phyloP scores from a whole-genome alignment of 2,888 invertebrate species.

The Neuroscelio doddi region DNA sequence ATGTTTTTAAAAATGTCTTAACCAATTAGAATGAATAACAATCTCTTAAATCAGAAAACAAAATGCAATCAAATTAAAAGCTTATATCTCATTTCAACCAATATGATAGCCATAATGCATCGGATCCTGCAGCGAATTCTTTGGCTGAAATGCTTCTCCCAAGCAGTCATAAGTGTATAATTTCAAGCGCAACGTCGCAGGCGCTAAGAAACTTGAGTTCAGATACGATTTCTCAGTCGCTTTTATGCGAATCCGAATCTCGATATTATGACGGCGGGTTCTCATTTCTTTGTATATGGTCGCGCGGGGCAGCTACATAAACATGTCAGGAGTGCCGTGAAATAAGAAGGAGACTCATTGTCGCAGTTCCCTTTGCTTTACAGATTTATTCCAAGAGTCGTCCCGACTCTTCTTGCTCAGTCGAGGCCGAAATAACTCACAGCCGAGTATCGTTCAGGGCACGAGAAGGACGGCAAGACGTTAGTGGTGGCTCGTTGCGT shows the following conservation, averaged over 20 bases:
- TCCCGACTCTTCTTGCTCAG: conserved; percentile 55
- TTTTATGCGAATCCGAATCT: conserved; percentile 38
- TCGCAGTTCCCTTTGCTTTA: conserved; percentile 42
- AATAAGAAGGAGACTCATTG: conserved; percentile 44
- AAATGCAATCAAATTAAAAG: conserved; percentile 10
- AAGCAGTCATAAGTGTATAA: conserved; percentile 28
- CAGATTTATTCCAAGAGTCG: conserved; percentile 60
- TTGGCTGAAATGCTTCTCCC: not conserved
- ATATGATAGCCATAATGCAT: conserved; percentile 14
- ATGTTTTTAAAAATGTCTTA: too few relatives aligned
- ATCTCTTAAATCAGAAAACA: not conserved
- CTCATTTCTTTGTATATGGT: too few relatives aligned
- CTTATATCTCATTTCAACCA: conserved; percentile 10
- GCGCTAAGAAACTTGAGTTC: not conserved
- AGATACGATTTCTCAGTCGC: conserved; percentile 25
- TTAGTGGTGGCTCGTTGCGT: conserved; percentile 62
- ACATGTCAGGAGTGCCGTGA: conserved; percentile 40
- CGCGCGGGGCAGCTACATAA: conserved; percentile 24
- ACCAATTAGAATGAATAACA: not conserved
- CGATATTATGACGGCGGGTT: conserved; percentile 45
- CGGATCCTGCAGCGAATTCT: conserved; percentile 13
- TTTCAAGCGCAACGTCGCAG: conserved; percentile 12
- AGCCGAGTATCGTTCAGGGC: conserved; percentile 24
- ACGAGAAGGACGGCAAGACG: conserved; percentile 50
- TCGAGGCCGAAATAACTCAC: conserved; percentile 45